A percentile compares a stretch with the other conserved stretches of the same genome.
These are phyloP conservation scores for Petrocephalus sullivani DNA, from an alignment of 2,797 vertebrate genomes.

Conservation along the genomic window DNA sequence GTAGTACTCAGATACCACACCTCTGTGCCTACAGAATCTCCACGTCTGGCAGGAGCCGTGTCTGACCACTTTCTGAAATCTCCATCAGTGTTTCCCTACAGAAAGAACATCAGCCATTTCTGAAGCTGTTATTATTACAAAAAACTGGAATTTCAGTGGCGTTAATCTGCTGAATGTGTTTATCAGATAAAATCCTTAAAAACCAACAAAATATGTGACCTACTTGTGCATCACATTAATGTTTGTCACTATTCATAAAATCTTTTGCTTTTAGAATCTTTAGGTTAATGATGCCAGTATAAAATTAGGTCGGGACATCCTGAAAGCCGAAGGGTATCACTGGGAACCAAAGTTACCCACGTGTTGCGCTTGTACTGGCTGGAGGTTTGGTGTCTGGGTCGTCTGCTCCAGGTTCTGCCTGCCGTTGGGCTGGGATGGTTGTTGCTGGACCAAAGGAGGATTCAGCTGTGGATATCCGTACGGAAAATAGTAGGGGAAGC, in stretches of 20 bases:
- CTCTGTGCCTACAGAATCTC: constrained; percentile 55
- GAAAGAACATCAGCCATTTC: not conserved
- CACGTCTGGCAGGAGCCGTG: constrained; percentile 54
- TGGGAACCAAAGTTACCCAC: not conserved
- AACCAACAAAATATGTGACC: not conserved
- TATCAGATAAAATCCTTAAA: not conserved
- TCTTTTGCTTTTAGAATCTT: not conserved
- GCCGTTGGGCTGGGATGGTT: constrained; percentile 40
- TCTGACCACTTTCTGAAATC: constrained; percentile 37
- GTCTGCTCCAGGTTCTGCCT: constrained; percentile 46
- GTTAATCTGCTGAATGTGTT: not conserved
- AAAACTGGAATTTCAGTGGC: not conserved
- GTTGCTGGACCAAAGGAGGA: constrained; percentile 33
- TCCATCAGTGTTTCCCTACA: not conserved
- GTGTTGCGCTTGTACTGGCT: constrained; percentile 47
- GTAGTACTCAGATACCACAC: constrained; percentile 35
- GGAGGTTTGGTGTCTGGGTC: constrained; percentile 57
- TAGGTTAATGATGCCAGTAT: not conserved
- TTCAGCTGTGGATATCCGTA: constrained; percentile 62
- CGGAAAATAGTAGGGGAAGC: constrained; percentile 54
- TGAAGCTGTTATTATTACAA: not conserved
- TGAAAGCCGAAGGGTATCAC: not conserved
- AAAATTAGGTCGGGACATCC: not conserved
- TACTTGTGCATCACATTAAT: not conserved
- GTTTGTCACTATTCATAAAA: not conserved